A percentile compares a stretch with the other conserved stretches of the same genome.
phyloP scores from a whole-genome alignment of 2,113 vertebrate species.

The Sander vitreus region DNA sequence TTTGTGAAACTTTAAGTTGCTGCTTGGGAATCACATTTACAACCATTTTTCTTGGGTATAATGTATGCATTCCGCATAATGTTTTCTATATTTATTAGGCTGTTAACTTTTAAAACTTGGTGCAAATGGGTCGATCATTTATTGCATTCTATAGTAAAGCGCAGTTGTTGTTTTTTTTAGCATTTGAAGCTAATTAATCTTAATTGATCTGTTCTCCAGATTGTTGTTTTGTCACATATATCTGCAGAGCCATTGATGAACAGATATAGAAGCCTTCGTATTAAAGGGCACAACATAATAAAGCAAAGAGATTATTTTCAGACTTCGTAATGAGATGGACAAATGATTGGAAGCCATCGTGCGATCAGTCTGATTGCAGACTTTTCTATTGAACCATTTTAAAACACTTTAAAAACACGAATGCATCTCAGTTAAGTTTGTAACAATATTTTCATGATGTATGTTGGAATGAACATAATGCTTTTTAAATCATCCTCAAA shows the following conservation, averaged over 20 bases:
- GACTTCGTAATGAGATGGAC: slow-evolving; percentile 29
- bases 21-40: slow-evolving; percentile 53
- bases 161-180: slow-evolving; percentile 23
- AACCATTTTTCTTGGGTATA: slow-evolving; percentile 15
- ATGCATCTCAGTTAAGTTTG: slow-evolving; percentile 18
- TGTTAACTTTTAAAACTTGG: slow-evolving; percentile 48
- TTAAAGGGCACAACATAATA: neutral
- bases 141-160: slow-evolving; percentile 28
- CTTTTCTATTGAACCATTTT: slow-evolving; percentile 61
- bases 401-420: slow-evolving; percentile 29
- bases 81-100: slow-evolving; percentile 59
- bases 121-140: slow-evolving; percentile 1
- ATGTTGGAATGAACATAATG: slow-evolving; percentile 11
- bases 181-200: slow-evolving; percentile 13
- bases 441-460: slow-evolving; percentile 28
- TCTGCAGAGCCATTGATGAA: slow-evolving; percentile 40
- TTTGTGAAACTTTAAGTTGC: slow-evolving; percentile 27
- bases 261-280: slow-evolving; percentile 6
- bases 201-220: slow-evolving; percentile 1
- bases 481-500: slow-evolving; percentile 18
- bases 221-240: neutral
- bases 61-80: slow-evolving; percentile 66
- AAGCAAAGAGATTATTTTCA: slow-evolving; percentile 34
- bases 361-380: slow-evolving; percentile 10
- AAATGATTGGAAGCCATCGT: slow-evolving; percentile 10